Percentiles rank a stretch among this genome's conserved stretches.
Conservation (phyloP, 2,888 invertebrate genomes). For the Cacoxenus indagator region DNA sequence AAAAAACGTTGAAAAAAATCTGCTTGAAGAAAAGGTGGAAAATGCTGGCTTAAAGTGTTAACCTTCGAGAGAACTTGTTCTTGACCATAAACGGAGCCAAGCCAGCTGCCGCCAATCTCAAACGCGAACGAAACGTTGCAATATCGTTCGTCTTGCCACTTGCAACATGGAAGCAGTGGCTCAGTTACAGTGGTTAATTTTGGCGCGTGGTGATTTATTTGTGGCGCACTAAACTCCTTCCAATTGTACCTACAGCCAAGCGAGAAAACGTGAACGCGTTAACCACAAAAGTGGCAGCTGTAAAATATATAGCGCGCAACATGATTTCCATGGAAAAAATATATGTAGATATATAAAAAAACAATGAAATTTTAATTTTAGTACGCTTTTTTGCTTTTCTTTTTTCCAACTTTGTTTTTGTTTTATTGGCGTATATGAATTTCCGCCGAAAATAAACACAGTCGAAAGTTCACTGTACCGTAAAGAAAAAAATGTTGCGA, state of each 20-base stretch:
- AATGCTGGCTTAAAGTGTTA: background rate
- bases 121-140: too few species aligned
- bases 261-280: background rate
- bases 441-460: conserved; percentile 1
- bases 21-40: too few species aligned
- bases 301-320: conserved; percentile 52
- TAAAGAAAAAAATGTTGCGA: conserved; percentile 43
- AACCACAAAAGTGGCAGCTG: conserved; percentile 47
- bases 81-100: background rate
- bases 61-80: background rate
- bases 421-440: background rate
- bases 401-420: background rate
- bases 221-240: background rate
- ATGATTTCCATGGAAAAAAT: conserved; percentile 16
- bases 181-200: background rate
- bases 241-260: background rate
- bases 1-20: too few species aligned
- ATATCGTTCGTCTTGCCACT: too few species aligned
- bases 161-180: background rate
- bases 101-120: background rate
- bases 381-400: conserved; percentile 16
- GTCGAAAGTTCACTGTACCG: conserved; percentile 57
- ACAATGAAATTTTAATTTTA: conserved; percentile 35
- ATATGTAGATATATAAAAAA: too few species aligned
- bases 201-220: background rate